Evolutionary conservation across 2,888 invertebrate genomes (phyloP), one percentile per base, ranked within the genome.

Genomic region (Leptinotarsa haldemani): DNA sequence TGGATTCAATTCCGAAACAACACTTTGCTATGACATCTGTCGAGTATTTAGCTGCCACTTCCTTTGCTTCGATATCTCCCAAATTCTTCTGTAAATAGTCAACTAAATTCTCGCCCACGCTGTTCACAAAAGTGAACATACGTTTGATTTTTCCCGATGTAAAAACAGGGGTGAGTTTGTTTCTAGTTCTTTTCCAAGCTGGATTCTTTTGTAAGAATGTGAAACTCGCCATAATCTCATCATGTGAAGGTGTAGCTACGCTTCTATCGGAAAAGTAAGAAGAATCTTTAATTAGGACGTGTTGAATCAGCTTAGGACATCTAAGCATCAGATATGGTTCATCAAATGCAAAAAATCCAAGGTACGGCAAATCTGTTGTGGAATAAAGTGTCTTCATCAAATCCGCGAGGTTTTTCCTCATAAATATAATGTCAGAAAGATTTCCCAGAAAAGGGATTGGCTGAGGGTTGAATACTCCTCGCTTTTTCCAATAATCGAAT

Each of bases 91-190:
- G 16, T 40, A 76, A 63, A 48, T 74, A 70, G 16, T 65, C 63
- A 46, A 71, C 68, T 5, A 76, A 22, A 13, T 53, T 40, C 12
- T 68, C 61, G 13, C 74, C 71, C 50, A 61, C 20, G 9, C 70
- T 46, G 25, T 72, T 67, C 15, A 90, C 86, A n/a, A 89, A 80
- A 0, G 86, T 86, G 48, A 89, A 87, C 90, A 91, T 90, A 61
- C 82, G 84, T 80, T 88, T 90, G 71, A 91, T 84, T 82, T 91
- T 91, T n/a, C 89, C 90, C 1, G 89, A 87, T 1, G 90, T 89
- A 79, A 91, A 89, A 0, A 89, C 88, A 0, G 91, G 90, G 0
- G 89, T 88, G 50, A 91, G 82, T 77, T 90, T 90, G 0, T 86
- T 81, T n/a, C 91, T 85, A 22, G 90, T 80, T 48, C 84, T 84